phyloP scores from a whole-genome alignment of 2,888 invertebrate species.

The Trichogramma evanescens region DNA sequence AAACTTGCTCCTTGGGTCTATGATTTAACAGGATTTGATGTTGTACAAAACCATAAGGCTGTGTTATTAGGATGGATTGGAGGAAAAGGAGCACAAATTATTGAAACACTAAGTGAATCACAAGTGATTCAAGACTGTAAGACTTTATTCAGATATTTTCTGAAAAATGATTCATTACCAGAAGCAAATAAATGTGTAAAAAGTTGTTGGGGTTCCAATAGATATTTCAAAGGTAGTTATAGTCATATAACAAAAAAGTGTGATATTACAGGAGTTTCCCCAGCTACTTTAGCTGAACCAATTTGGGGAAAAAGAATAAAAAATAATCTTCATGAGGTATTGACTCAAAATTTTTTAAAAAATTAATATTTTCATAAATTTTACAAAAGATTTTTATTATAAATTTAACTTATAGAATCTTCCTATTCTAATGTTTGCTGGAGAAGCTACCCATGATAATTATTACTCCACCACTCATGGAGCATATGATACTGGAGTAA shows the following conservation, averaged over 20 bases:
- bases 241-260: constrained; percentile 53
- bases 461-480: constrained; percentile 65
- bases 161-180: constrained; percentile 48
- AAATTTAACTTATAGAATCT: constrained; percentile 31
- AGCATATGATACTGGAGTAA: constrained; percentile 56
- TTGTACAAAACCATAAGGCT: constrained; percentile 47
- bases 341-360: constrained; percentile 1
- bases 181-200: constrained; percentile 47
- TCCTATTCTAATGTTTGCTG: constrained; percentile 57
- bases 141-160: constrained; percentile 50
- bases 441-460: constrained; percentile 56
- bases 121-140: constrained; percentile 51
- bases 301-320: constrained; percentile 38
- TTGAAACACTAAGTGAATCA: constrained; percentile 53
- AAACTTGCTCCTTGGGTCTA: constrained; percentile 51
- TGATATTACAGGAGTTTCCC: constrained; percentile 46
- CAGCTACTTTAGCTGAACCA: constrained; percentile 46
- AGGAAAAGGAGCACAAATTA: constrained; percentile 53
- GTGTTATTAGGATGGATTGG: constrained; percentile 62
- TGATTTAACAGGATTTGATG: constrained; percentile 61
- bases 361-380: neutral
- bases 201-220: constrained; percentile 54
- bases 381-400: neutral
- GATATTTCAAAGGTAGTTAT: constrained; percentile 55
- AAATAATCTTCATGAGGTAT: constrained; percentile 27